Percentiles rank a stretch among this genome's conserved stretches.
Evolutionary conservation across 2,797 vertebrate species (phyloP).

Genomic region (Hyperoplus lanceolatus): DNA sequence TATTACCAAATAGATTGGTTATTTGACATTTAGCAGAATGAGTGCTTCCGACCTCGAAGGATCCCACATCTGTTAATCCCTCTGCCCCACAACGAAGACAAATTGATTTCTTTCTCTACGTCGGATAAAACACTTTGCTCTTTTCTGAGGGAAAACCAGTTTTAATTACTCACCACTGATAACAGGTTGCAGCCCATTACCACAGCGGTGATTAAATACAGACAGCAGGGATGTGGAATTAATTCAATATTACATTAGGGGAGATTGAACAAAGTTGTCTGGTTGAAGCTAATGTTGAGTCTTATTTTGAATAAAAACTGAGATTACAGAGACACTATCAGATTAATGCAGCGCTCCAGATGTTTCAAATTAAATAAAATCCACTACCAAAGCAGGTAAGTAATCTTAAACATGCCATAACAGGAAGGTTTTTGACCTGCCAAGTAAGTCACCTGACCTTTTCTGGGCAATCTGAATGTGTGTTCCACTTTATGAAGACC

Average conservation of each 20-base stretch:
- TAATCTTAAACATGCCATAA: not conserved
- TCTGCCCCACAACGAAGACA: conserved; percentile 34
- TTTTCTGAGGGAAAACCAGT: conserved; percentile 49
- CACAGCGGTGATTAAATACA: conserved; percentile 72
- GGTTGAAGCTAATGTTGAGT: conserved; percentile 15
- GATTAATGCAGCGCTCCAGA: not conserved
- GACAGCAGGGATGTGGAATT: conserved; percentile 44
- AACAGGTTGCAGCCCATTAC: conserved; percentile 63
- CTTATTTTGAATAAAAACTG: conserved; percentile 15
- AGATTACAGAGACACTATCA: conserved; percentile 1
- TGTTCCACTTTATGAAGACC: not conserved
- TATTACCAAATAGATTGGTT: not conserved
- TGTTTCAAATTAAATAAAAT: not conserved
- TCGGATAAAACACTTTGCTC: conserved; percentile 39
- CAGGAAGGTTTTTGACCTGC: not conserved
- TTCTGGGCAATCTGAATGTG: not conserved
- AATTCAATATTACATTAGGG: conserved; percentile 62
- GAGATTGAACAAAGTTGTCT: conserved; percentile 26
- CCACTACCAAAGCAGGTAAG: not conserved
- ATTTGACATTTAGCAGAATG: conserved; percentile 23
- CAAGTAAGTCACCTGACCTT: not conserved
- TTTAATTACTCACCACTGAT: conserved; percentile 59
- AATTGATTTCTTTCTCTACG: conserved; percentile 55
- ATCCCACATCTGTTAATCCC: conserved; percentile 21
- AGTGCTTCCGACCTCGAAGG: conserved; percentile 1